phyloP scores from a whole-genome alignment of 2,888 invertebrate species.

The Pachycephus smyrnensis region DNA sequence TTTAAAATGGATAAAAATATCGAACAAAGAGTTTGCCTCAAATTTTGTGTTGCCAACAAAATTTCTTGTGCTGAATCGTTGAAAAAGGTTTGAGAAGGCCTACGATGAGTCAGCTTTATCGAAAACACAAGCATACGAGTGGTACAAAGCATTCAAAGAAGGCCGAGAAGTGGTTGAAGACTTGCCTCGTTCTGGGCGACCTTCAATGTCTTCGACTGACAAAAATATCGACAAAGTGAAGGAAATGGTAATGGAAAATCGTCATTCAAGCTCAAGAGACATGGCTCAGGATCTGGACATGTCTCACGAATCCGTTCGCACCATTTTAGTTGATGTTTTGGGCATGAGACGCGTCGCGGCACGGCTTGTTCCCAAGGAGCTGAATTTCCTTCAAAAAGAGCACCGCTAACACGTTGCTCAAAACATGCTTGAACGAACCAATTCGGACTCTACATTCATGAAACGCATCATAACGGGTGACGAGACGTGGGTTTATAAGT shows the following conservation, averaged over 20 bases:
- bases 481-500: conserved; percentile 30
- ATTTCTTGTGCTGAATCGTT: conserved; percentile 27
- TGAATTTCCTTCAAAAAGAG: conserved; percentile 34
- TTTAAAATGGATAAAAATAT: too few species aligned
- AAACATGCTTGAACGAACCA: conserved; percentile 21
- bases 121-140: conserved; percentile 30
- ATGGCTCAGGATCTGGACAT: conserved; percentile 24
- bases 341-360: conserved; percentile 37
- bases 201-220: conserved; percentile 33
- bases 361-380: conserved; percentile 40
- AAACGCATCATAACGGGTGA: conserved; percentile 35
- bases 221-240: conserved; percentile 44
- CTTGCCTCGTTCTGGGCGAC: conserved; percentile 32
- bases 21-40: conserved; percentile 29
- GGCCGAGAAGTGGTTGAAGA: conserved; percentile 36
- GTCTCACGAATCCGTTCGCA: conserved; percentile 27
- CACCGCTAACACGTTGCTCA: conserved; percentile 32
- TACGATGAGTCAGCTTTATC: conserved; percentile 25
- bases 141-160: conserved; percentile 31
- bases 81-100: conserved; percentile 24
- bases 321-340: conserved; percentile 39
- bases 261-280: conserved; percentile 23
- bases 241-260: too few species aligned
- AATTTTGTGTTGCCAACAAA: conserved; percentile 30
- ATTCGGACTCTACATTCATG: conserved; percentile 30